Conservation (phyloP, 2,888 invertebrate species). For the Formica aserva region DNA sequence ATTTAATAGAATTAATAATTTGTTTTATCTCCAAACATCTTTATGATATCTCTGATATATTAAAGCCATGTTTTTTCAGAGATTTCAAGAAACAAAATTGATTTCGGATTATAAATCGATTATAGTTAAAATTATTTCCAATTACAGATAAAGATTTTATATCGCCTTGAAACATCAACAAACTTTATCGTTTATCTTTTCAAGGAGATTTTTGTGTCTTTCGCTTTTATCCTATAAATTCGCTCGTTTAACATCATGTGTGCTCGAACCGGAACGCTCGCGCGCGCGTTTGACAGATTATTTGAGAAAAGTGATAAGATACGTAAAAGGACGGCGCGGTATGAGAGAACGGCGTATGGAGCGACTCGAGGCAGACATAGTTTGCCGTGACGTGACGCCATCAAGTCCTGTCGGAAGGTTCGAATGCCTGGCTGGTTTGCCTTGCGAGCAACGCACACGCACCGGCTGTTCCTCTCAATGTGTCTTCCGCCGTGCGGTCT, state of each 20-base stretch:
- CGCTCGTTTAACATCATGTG: background rate
- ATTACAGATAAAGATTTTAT: background rate
- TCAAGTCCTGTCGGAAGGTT: constrained; percentile 57
- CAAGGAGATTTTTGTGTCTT: background rate
- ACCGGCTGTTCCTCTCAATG: constrained; percentile 45
- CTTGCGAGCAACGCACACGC: constrained; percentile 40
- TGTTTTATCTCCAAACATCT: background rate
- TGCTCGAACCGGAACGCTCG: background rate
- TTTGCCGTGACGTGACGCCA: constrained; percentile 43
- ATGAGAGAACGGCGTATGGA: constrained; percentile 22
- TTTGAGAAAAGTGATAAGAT: constrained; percentile 46
- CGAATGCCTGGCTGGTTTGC: constrained; percentile 35
- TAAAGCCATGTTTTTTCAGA: background rate
- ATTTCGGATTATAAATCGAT: background rate
- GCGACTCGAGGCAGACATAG: constrained; percentile 31
- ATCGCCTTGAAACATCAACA: background rate
- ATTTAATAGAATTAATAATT: background rate
- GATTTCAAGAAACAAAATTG: background rate
- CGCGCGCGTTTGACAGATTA: constrained; percentile 34
- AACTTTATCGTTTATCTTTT: background rate
- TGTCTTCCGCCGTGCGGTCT: constrained; percentile 44
- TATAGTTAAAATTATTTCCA: background rate
- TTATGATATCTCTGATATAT: background rate
- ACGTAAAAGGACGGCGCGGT: background rate
- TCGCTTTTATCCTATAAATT: background rate